Conservation (phyloP, 2,113 vertebrate genomes). For the Lamprologus ornatipinnis region DNA sequence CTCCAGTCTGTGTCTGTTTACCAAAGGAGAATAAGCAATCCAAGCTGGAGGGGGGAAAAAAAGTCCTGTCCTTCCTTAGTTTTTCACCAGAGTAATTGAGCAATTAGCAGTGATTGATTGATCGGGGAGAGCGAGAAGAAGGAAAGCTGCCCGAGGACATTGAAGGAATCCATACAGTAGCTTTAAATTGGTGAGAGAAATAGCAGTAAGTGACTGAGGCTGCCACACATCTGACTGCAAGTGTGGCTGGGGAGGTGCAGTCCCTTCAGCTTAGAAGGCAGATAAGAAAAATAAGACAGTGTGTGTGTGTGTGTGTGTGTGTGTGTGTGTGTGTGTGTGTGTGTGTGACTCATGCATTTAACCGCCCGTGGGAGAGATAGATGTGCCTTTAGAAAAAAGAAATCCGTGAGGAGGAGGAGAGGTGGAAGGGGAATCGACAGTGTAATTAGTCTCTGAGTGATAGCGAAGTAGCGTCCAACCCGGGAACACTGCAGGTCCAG, state of each 20-base stretch:
- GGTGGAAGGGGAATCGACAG: background rate
- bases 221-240: conserved; percentile 23
- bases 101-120: conserved; percentile 70
- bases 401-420: background rate
- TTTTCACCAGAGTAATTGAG: conserved; percentile 58
- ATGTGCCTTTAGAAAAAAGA: conserved; percentile 5
- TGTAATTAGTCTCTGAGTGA: conserved; percentile 45
- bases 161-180: conserved; percentile 58
- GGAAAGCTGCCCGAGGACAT: conserved; percentile 28
- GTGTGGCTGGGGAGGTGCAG: background rate
- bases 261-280: background rate
- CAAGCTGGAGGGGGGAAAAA: background rate
- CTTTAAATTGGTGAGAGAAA: conserved; percentile 50
- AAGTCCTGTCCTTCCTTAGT: conserved; percentile 33
- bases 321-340: background rate
- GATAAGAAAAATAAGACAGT: conserved; percentile 9
- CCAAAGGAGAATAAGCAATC: conserved; percentile 32
- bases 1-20: conserved; percentile 50
- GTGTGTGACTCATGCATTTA: background rate
- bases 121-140: conserved; percentile 36
- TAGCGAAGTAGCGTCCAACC: background rate
- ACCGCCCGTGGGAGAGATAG: background rate
- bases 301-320: background rate
- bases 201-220: background rate
- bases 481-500: background rate